These are phyloP conservation scores for Ips nitidus DNA, from an alignment of 1,140 invertebrate species.

Conservation along the genomic window DNA sequence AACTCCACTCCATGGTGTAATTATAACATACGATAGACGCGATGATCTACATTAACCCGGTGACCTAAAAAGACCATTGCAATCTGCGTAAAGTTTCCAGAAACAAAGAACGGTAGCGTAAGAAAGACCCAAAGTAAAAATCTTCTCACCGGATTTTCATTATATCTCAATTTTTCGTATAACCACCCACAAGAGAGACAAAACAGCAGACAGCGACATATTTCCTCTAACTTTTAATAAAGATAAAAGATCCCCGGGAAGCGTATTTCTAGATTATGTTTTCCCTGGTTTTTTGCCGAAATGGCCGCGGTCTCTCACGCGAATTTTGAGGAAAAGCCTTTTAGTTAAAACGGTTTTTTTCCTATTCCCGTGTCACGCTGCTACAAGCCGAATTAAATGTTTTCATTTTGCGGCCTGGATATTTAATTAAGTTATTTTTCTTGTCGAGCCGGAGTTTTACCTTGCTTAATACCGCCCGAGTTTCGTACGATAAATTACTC, in stretches of 20 bases:
- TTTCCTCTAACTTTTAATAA: slow-evolving; percentile 34
- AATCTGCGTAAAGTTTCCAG: no score
- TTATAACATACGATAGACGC: no score
- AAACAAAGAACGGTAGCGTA: no score
- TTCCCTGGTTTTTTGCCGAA: slow-evolving; percentile 20
- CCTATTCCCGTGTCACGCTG: neutral
- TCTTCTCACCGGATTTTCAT: slow-evolving; percentile 26
- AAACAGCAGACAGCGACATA: slow-evolving; percentile 27
- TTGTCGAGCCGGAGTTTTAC: slow-evolving; percentile 7
- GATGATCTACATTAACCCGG: no score
- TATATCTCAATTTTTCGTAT: slow-evolving; percentile 33
- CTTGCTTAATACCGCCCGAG: neutral
- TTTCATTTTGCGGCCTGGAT: slow-evolving; percentile 20
- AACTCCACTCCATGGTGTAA: no score
- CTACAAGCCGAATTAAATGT: slow-evolving; percentile 24
- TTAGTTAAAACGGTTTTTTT: slow-evolving; percentile 23
- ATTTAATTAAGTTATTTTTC: slow-evolving; percentile 28
- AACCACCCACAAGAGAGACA: slow-evolving; percentile 30
- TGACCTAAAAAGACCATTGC: no score
- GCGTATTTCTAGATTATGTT: slow-evolving; percentile 36
- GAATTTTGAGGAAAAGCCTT: slow-evolving; percentile 19
- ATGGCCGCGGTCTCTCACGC: neutral
- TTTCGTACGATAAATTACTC: no score
- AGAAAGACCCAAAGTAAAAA: neutral
- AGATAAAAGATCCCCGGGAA: slow-evolving; percentile 31